phyloP scores from a whole-genome alignment of 2,113 vertebrate species.

The Mesembrinibis cayennensis region DNA sequence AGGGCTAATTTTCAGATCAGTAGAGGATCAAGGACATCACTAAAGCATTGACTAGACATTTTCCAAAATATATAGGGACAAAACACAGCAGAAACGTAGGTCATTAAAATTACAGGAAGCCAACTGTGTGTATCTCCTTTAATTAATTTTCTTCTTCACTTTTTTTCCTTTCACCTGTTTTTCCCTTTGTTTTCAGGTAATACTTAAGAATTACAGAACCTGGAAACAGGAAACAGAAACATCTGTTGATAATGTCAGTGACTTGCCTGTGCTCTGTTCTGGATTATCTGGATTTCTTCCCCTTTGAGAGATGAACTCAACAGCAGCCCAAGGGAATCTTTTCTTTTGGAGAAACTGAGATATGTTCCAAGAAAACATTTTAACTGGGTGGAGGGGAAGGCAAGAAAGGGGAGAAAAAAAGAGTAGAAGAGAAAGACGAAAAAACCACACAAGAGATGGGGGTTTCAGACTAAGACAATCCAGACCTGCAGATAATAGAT shows the following conservation, averaged over 20 bases:
- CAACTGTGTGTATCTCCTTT: neutral
- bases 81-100: neutral
- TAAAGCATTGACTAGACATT: neutral
- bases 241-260: neutral
- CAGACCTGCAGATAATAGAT: neutral
- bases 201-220: neutral
- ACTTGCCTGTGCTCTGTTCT: neutral
- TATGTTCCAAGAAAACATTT: neutral
- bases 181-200: neutral
- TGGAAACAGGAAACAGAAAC: constrained; percentile 21
- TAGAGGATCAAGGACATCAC: neutral
- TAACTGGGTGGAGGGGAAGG: neutral
- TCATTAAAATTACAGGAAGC: neutral
- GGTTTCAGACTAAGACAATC: neutral
- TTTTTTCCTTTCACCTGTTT: neutral
- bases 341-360: neutral
- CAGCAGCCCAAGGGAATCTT: neutral
- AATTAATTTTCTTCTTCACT: neutral
- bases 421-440: neutral
- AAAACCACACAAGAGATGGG: neutral
- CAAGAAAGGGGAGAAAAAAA: neutral
- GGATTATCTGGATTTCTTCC: constrained; percentile 37
- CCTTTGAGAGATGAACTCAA: constrained; percentile 1
- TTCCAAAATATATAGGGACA: neutral
- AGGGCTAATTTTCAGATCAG: neutral